Evolutionary conservation across 2,113 vertebrate species (phyloP).

Genomic region (Tragulus kanchil): DNA sequence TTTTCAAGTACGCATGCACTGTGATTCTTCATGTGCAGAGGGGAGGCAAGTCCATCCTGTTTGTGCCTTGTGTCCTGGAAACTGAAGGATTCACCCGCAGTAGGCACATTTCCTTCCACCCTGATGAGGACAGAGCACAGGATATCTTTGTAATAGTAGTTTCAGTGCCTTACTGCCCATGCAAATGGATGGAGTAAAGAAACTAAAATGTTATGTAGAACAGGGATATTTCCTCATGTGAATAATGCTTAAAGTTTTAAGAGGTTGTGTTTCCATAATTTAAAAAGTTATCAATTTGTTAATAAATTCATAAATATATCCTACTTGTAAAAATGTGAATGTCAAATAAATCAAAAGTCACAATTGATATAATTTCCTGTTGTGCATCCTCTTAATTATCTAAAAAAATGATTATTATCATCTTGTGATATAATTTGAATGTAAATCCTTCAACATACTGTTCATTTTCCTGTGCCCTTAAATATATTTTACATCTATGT

Average conservation of each 20-base stretch:
- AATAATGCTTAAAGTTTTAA: neutral
- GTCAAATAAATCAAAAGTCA: neutral
- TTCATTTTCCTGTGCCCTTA: neutral
- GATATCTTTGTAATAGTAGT: constrained; percentile 23
- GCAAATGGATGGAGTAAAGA: neutral
- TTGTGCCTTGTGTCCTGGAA: neutral
- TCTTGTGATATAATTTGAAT: neutral
- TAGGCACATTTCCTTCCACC: constrained; percentile 57
- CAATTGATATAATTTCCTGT: neutral
- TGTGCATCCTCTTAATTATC: neutral
- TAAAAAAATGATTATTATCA: neutral
- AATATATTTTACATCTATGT: neutral
- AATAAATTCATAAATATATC: neutral
- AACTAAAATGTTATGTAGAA: neutral
- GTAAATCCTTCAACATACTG: neutral
- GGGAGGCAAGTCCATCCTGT: constrained; percentile 44
- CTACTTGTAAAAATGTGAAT: constrained; percentile 42
- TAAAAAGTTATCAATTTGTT: constrained; percentile 1
- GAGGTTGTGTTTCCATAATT: neutral
- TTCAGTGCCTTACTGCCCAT: neutral
- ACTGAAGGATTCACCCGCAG: neutral
- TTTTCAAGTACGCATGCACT: neutral
- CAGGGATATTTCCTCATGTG: neutral
- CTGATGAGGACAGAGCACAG: neutral
- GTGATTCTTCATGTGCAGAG: neutral